A percentile compares a stretch with the other conserved stretches of the same genome.
Conservation (phyloP, 2,797 vertebrate genomes). For the Hyperoplus lanceolatus region DNA sequence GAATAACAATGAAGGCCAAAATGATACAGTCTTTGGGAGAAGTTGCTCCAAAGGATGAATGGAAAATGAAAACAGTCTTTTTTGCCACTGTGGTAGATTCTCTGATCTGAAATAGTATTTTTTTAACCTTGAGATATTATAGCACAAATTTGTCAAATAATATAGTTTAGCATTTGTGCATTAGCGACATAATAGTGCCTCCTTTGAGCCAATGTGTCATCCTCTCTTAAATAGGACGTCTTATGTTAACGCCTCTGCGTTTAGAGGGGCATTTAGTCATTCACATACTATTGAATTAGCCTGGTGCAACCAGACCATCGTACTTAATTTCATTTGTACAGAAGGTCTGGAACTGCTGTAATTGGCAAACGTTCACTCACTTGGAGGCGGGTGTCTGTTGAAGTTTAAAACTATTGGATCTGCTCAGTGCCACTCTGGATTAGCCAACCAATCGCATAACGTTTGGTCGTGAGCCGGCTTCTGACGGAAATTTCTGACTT, state of each 20-base stretch:
- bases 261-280: neutral
- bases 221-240: neutral
- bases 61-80: neutral
- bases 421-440: too few relatives aligned
- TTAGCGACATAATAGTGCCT: neutral
- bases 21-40: conserved; percentile 8
- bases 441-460: too few relatives aligned
- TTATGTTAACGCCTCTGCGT: conserved; percentile 17
- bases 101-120: neutral
- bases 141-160: neutral
- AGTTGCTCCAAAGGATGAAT: neutral
- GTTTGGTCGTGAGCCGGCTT: too few relatives aligned
- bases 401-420: too few relatives aligned
- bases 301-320: neutral
- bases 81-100: neutral
- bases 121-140: neutral
- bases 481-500: too few relatives aligned
- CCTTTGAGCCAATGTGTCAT: neutral
- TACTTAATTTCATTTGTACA: neutral
- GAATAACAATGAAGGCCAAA: conserved; percentile 33
- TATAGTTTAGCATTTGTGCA: neutral
- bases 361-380: too few relatives aligned
- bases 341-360: neutral
- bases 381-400: too few relatives aligned
- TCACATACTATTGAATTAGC: neutral